phyloP scores from a whole-genome alignment of 2,113 vertebrate genomes.

The Pterophyllum scalare region DNA sequence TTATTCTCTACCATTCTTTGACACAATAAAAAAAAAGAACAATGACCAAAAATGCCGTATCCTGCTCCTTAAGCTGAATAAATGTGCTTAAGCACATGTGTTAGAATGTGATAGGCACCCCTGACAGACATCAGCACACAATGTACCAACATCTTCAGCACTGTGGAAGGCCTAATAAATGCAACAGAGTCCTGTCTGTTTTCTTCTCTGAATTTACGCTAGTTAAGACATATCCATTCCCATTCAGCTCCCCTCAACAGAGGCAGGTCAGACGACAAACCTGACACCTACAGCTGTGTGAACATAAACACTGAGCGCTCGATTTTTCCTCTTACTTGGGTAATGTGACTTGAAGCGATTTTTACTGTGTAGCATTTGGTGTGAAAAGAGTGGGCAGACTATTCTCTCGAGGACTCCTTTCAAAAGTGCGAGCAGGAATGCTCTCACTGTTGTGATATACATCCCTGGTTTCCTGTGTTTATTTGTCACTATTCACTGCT shows the following conservation, averaged over 20 bases:
- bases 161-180: neutral
- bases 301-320: constrained; percentile 4
- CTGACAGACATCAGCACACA: neutral
- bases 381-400: constrained; percentile 26
- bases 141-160: neutral
- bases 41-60: neutral
- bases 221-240: constrained; percentile 3
- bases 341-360: constrained; percentile 23
- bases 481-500: constrained; percentile 21
- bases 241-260: constrained; percentile 22
- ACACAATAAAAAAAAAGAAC: neutral
- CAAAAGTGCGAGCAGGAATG: neutral
- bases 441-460: neutral
- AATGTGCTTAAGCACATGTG: neutral
- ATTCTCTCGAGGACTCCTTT: constrained; percentile 11
- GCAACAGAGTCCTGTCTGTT: constrained; percentile 17
- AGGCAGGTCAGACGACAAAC: neutral
- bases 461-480: constrained; percentile 11
- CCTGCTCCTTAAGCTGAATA: constrained; percentile 7
- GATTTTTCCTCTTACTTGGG: neutral
- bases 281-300: neutral
- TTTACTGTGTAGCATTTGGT: constrained; percentile 30
- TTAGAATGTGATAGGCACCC: neutral
- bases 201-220: constrained; percentile 17
- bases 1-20: neutral